Evolutionary conservation across 2,797 vertebrate species (phyloP).

Genomic region (Sebastes minor): DNA sequence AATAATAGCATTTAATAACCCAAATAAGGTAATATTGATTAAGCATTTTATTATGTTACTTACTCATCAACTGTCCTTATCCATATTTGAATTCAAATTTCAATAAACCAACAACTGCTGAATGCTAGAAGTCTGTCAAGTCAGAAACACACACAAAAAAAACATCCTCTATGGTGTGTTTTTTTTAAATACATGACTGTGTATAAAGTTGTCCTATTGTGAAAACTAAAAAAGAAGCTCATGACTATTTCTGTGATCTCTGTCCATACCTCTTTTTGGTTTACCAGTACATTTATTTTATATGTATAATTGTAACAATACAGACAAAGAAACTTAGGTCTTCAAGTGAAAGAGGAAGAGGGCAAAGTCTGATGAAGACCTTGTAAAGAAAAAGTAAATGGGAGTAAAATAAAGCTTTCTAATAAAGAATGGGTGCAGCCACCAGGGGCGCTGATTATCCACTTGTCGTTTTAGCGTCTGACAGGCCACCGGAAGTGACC

Average conservation of each 20-base stretch:
- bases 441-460: slow-evolving; percentile 13
- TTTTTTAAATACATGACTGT: too few relatives aligned
- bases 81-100: not conserved
- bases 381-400: not conserved
- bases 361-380: too few relatives aligned
- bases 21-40: not conserved
- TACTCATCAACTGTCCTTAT: not conserved
- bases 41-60: not conserved
- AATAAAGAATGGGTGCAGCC: not conserved
- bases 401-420: not conserved
- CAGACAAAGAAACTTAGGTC: not conserved
- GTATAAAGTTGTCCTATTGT: too few relatives aligned
- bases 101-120: not conserved
- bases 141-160: not conserved
- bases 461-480: not conserved
- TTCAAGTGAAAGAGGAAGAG: not conserved
- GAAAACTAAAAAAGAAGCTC: not conserved
- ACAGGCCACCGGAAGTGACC: slow-evolving; percentile 57
- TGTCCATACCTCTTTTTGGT: not conserved
- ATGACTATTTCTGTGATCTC: not conserved
- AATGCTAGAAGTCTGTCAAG: not conserved
- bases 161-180: too few relatives aligned
- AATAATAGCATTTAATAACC: not conserved
- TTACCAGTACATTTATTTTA: not conserved
- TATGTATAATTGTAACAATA: not conserved